Base-by-base conservation (phyloP, 2,797 vertebrate species). In the Cryptoblepharus egeriae region DNA sequence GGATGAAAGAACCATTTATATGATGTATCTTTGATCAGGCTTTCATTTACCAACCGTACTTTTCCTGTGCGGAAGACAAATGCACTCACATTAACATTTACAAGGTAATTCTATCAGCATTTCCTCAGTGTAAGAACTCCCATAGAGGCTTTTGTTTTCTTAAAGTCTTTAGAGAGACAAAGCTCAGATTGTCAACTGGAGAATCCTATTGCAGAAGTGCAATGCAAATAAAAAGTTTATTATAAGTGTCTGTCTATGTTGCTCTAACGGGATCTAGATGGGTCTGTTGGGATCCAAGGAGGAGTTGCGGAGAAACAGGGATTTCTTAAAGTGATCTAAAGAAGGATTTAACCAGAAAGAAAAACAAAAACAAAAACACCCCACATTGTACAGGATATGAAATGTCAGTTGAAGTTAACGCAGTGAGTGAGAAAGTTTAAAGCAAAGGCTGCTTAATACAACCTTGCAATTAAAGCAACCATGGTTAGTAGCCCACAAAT, bases 1-100 rank as follows among this genome's bases (percentile, higher is more conserved):
- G 52, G 69, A 70, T 79, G 70, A 90, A 65, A 28, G 85, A 90
- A 85, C 37, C 74, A 30, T 87, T 91, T 88, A 52, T 26, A 81
- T 72, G n/a, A 45, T 1, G 0, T 60, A 85, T 35, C 64, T 82
- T 80, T 83, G 88, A 80, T 88, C 24, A 20, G 42, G 80, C 76
- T 0, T 81, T 75, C 67, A 76, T 82, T 81, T 55, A 52, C 7
- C 22, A 15, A 60, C 52, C 77, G 77, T 60, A 30, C 83, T 87
- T 68, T 90, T 88, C n/a, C 15, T 72, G 61, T 26, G 12, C 1
- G 32, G 28, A 81, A 77, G 72, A 79, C 24, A 70, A 82, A 49
- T 74, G 0, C 18, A 81, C 69, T 90, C 81, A 72, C 26, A 30
- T 49, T 85, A 75, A 83, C 5, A 77, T 61, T 80, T 75, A 81